A percentile compares a stretch with the other conserved stretches of the same genome.
These are phyloP conservation scores for Epistrophella euchroma DNA, from an alignment of 2,888 invertebrate genomes.

Conservation along the genomic window DNA sequence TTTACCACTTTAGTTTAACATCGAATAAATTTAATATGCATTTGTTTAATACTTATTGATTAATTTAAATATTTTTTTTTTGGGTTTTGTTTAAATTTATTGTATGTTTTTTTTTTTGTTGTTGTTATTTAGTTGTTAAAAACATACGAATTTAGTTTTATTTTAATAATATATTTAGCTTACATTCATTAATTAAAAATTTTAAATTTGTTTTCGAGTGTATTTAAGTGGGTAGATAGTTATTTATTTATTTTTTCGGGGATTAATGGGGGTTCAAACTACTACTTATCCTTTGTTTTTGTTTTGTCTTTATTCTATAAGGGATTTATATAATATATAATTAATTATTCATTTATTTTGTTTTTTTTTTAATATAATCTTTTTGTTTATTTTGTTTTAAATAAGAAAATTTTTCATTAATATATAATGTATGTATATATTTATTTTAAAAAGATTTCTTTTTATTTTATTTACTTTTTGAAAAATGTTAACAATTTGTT, in stretches of 20 bases:
- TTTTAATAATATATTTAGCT: constrained; percentile 68
- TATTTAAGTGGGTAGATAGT: constrained; percentile 56
- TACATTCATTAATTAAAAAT: constrained; percentile 67
- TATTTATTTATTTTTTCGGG: constrained; percentile 52
- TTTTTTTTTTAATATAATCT: constrained; percentile 59
- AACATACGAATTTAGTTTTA: constrained; percentile 62
- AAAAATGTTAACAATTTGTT: constrained; percentile 76
- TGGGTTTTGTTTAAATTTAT: constrained; percentile 39
- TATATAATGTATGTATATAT: constrained; percentile 66
- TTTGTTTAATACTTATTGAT: constrained; percentile 73
- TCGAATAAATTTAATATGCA: constrained; percentile 72
- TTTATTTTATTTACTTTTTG: constrained; percentile 50
- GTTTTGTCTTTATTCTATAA: constrained; percentile 47
- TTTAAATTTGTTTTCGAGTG: constrained; percentile 44
- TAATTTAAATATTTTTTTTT: constrained; percentile 68
- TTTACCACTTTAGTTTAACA: constrained; percentile 75
- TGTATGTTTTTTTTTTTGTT: constrained; percentile 43
- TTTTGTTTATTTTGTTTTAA: constrained; percentile 49
- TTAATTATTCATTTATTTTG: neutral
- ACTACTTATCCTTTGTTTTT: constrained; percentile 51
- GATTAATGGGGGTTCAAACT: constrained; percentile 58
- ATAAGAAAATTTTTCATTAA: constrained; percentile 67
- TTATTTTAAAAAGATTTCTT: constrained; percentile 43
- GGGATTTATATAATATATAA: constrained; percentile 63
- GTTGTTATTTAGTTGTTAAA: constrained; percentile 51